Evolutionary conservation across 2,888 invertebrate genomes (phyloP), one percentile per base, ranked within the genome.

Genomic region (Phaedon cochleariae): DNA sequence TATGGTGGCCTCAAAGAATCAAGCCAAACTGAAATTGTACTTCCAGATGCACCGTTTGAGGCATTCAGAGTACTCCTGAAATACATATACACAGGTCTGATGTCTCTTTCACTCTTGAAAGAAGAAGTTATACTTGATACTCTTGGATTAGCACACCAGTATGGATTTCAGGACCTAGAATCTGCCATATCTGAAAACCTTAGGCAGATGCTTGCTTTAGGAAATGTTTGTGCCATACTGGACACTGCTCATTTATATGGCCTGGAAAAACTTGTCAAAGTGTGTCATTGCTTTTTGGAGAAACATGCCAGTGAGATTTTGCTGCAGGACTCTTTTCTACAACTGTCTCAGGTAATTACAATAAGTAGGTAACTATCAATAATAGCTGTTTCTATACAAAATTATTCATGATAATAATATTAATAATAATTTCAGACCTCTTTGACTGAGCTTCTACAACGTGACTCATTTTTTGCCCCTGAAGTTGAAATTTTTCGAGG

Each of bases 401-500:
- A n/a, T n/a, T n/a, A n/a, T n/a, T n/a, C 26, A 26, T 7, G 7
- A 26, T 26, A 5, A 26, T 7, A 5, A 5, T 37, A 17, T 51
- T 18, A 20, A 53, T 22, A 18, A 58, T 59, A 64, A n/a, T 82
- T 80, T 72, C 77, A 91, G 87, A 88, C 88, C 76, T 92, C 97
- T 0, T 84, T 99, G 59, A 90, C 92, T 77, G 93, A 95, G 79
- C 87, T 99, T 7, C 86, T 99, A 31, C 89, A 90, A 57, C 87
- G 98, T 55, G 95, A 98, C 84, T 97, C 98, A 6, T 98, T 99
- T 85, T 98, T 94, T 85, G 97, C 96, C 0, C 91, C 93, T 0
- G 99, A 99, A 85, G 94, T 95, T 41, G 93, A 97, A 76, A 97
- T 99, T 72, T 99, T 99, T 85, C 87, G 90, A 76, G 94, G 96